Evolutionary conservation across 2,888 invertebrate species (phyloP).

Genomic region (Erannis defoliaria): DNA sequence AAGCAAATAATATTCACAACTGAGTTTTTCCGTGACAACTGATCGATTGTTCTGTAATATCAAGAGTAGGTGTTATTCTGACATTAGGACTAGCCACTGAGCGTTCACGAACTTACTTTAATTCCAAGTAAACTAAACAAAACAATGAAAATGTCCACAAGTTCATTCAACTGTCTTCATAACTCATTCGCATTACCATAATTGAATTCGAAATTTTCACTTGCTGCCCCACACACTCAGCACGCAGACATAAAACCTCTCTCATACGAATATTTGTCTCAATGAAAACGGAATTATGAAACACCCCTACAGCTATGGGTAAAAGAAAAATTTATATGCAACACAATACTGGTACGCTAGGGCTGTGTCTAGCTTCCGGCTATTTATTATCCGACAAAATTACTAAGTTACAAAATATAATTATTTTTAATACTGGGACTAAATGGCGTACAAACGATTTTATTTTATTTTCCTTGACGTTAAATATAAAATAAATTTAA

Average conservation of each 20-base stretch:
- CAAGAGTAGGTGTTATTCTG: too few relatives aligned
- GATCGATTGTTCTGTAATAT: too few relatives aligned
- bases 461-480: too few relatives aligned
- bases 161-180: conserved; percentile 40
- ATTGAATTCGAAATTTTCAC: conserved; percentile 61
- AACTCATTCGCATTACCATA: conserved; percentile 50
- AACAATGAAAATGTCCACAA: conserved; percentile 16
- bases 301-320: conserved; percentile 66
- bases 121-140: conserved; percentile 7
- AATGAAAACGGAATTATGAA: conserved; percentile 83
- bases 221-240: conserved; percentile 60
- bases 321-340: conserved; percentile 72
- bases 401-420: not conserved
- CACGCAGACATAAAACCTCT: conserved; percentile 69
- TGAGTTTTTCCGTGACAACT: too few relatives aligned
- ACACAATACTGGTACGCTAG: conserved; percentile 52
- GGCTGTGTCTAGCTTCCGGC: conserved; percentile 9
- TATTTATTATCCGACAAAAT: not conserved
- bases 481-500: too few relatives aligned
- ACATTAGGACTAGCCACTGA: too few relatives aligned
- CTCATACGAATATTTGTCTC: conserved; percentile 84
- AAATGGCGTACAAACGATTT: too few relatives aligned
- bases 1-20: too few relatives aligned
- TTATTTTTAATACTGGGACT: too few relatives aligned
- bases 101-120: too few relatives aligned